These are phyloP conservation scores for Crambe crambe DNA, from an alignment of 37 sponge, comb jelly and placozoan species.

Conservation along the genomic window DNA sequence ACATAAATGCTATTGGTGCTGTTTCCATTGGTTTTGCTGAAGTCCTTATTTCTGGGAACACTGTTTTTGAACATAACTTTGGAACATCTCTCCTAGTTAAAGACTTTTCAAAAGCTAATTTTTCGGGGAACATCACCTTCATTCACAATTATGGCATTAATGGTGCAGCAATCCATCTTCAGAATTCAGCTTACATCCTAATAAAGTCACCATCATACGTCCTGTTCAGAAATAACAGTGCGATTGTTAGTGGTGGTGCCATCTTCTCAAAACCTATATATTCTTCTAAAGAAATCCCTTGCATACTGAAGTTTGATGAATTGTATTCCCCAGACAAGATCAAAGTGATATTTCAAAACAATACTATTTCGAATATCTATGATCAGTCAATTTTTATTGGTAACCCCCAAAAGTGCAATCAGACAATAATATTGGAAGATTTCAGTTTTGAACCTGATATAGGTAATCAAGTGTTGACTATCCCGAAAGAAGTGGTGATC, in stretches of 20 bases:
- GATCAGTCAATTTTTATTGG: background rate
- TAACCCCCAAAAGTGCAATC: background rate
- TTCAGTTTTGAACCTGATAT: background rate
- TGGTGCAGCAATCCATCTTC: background rate
- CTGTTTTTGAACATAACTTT: background rate
- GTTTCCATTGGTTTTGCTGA: background rate
- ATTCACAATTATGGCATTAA: background rate
- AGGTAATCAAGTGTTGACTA: background rate
- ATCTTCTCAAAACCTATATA: background rate
- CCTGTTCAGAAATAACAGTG: background rate
- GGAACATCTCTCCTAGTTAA: slow-evolving; percentile 1
- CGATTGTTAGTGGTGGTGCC: background rate
- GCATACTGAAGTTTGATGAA: background rate
- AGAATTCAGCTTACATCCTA: background rate
- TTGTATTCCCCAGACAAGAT: background rate
- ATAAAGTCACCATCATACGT: background rate
- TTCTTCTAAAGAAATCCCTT: background rate
- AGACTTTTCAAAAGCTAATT: background rate
- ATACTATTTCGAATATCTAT: background rate
- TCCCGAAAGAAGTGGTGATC: background rate
- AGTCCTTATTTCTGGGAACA: background rate
- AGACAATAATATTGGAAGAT: background rate
- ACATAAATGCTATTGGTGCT: background rate
- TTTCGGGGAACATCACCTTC: background rate
- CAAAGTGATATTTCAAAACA: background rate